A percentile compares a stretch with the other conserved stretches of the same genome.
These are phyloP conservation scores for Hemitrygon akajei DNA, from an alignment of 2,797 vertebrate species.

Conservation along the genomic window DNA sequence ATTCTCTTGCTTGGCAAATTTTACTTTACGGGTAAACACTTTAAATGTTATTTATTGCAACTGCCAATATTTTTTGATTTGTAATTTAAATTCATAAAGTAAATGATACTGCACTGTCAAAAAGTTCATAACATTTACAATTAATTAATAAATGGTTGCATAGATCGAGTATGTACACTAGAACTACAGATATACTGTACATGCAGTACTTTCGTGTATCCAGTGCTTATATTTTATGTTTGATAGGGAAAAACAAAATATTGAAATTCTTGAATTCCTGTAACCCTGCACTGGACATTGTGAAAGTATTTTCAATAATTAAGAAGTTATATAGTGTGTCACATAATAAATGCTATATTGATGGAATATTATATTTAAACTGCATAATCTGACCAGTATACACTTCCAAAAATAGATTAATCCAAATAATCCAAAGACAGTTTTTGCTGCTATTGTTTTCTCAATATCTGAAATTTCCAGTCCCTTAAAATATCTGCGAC, in stretches of 20 bases:
- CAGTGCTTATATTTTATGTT: neutral
- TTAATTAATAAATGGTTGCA: neutral
- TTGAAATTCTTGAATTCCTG: neutral
- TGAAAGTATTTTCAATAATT: neutral
- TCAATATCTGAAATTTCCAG: neutral
- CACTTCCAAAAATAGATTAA: neutral
- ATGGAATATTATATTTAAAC: neutral
- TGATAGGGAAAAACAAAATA: neutral
- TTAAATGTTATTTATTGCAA: slow-evolving; percentile 6
- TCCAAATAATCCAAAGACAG: neutral
- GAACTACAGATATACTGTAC: neutral
- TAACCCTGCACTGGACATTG: neutral
- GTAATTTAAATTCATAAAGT: neutral
- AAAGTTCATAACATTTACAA: neutral
- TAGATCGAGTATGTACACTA: neutral
- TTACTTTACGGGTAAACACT: neutral
- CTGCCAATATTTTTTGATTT: neutral
- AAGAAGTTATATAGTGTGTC: neutral
- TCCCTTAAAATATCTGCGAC: neutral
- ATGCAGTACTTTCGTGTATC: neutral
- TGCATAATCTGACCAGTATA: neutral
- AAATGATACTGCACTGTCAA: neutral
- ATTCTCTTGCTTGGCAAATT: slow-evolving; percentile 10
- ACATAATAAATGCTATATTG: neutral
- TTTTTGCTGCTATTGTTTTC: neutral